Percentiles rank a stretch among this genome's conserved stretches.
Conservation (phyloP, 2,113 vertebrate genomes). For the Forbesichthys agassizii region DNA sequence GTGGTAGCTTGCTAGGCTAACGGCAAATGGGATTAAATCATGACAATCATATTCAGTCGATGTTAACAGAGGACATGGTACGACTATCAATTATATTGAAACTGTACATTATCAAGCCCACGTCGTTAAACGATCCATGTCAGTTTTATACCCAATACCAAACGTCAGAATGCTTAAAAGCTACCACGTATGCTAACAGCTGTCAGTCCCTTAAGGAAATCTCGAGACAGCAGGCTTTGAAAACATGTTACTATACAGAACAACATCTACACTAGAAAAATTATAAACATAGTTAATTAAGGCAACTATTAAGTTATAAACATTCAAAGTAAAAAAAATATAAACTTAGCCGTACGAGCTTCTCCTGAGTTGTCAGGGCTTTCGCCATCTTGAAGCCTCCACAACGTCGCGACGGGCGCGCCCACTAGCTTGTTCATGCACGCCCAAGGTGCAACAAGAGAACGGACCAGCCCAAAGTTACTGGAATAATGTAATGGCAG, state of each 20-base stretch:
- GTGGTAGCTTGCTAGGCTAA: conserved; percentile 49
- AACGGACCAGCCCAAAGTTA: too few relatives aligned
- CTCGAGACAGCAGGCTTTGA: conserved; percentile 35
- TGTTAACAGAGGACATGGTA: too few relatives aligned
- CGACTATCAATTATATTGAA: neutral
- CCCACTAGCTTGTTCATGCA: conserved; percentile 57
- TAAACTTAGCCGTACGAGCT: conserved; percentile 75
- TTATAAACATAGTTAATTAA: neutral
- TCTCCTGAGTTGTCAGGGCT: conserved; percentile 82
- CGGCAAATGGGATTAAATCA: too few relatives aligned
- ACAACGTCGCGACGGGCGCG: conserved; percentile 77
- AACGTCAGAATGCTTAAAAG: conserved; percentile 61
- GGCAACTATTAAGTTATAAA: neutral
- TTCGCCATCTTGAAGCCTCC: conserved; percentile 85
- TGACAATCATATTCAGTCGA: neutral
- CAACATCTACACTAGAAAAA: neutral
- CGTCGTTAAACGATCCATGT: conserved; percentile 21
- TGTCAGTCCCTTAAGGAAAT: conserved; percentile 66
- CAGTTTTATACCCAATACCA: conserved; percentile 6
- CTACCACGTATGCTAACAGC: conserved; percentile 52
- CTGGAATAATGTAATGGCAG: too few relatives aligned
- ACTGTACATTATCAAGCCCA: neutral
- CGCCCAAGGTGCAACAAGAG: neutral
- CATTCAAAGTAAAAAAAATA: conserved; percentile 7
- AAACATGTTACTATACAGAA: conserved; percentile 14